phyloP scores from a whole-genome alignment of 2,888 invertebrate species.

The Tineola bisselliella region DNA sequence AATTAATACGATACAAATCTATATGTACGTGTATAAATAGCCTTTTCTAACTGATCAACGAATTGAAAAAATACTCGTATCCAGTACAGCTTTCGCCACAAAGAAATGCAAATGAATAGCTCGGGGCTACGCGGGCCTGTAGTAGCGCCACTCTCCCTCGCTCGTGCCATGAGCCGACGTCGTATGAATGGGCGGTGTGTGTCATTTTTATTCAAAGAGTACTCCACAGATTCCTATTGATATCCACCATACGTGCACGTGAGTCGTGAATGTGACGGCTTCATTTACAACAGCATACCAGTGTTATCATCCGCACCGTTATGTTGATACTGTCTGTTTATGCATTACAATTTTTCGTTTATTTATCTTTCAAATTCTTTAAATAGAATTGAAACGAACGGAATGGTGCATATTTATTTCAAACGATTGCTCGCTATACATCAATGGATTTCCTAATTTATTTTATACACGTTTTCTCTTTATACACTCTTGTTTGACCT shows the following conservation, averaged over 20 bases:
- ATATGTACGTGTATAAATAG: neutral
- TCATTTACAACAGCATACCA: neutral
- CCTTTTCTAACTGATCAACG: neutral
- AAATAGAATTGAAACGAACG: neutral
- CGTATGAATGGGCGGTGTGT: constrained; percentile 7
- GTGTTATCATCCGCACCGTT: neutral
- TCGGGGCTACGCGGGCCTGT: constrained; percentile 6
- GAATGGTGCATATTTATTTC: neutral
- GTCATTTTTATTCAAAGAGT: constrained; percentile 8
- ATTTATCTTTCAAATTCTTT: neutral
- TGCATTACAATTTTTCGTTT: neutral
- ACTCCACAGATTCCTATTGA: neutral
- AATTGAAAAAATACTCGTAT: neutral
- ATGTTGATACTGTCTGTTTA: neutral
- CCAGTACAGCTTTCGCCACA: constrained; percentile 8
- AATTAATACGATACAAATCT: neutral
- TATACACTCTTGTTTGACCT: neutral
- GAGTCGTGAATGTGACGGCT: neutral
- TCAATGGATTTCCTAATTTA: neutral
- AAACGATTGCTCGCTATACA: neutral
- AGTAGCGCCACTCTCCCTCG: neutral
- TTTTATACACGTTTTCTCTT: neutral
- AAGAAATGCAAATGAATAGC: constrained; percentile 11
- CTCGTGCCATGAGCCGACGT: neutral
- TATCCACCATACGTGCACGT: neutral